Evolutionary conservation across 2,797 vertebrate species (phyloP), one percentile per base, ranked within the genome.

Genomic region (Pogoniulus pusillus): DNA sequence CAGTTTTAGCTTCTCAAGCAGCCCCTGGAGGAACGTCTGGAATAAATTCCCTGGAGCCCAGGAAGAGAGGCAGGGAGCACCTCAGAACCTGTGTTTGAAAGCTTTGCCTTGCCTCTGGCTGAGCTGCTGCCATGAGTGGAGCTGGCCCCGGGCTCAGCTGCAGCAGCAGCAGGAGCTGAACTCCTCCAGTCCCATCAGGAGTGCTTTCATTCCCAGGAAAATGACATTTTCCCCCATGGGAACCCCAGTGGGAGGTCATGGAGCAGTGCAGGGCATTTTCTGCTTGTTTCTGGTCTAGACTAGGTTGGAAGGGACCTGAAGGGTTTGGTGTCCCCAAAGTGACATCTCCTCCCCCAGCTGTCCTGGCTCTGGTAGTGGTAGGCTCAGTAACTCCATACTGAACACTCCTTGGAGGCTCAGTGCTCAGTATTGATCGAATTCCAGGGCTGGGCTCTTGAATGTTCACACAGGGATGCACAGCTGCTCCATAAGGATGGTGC

Each of bases 231-330:
- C 39, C 39, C 11, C 26, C 29, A 2, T 1, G 12, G 37, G 35
- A 41, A 19, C 6, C 5, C 16, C 0, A 0, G 9, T 12, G 51
- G 43, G 17, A 59, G 16, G 1, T 0, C 0, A 2, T n/a, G 79
- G 26, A 34, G 51, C 35, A 22, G 41, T 20, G 62, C 3, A 1
- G 45, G 34, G 26, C 37, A 0, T 7, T 35, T 19, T 10, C 9
- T 10, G 15, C 29, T 19, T 14, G 71, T 4, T 10, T 4, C 30
- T 8, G 14, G 30, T 41, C 13, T 3, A 8, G 45, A 41, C 12
- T 20, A n/a, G 39, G 4, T 39, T 3, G 39, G 1, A 4, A 12
- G 43, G 63, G 45, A 47, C 45, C 45, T 47, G 22, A 47, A 55
- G n/a, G 74, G 20, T 59, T 17, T 4, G 73, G 41, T 49, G 37